phyloP scores from a whole-genome alignment of 2,797 vertebrate genomes.

The Carcharodon carcharias region DNA sequence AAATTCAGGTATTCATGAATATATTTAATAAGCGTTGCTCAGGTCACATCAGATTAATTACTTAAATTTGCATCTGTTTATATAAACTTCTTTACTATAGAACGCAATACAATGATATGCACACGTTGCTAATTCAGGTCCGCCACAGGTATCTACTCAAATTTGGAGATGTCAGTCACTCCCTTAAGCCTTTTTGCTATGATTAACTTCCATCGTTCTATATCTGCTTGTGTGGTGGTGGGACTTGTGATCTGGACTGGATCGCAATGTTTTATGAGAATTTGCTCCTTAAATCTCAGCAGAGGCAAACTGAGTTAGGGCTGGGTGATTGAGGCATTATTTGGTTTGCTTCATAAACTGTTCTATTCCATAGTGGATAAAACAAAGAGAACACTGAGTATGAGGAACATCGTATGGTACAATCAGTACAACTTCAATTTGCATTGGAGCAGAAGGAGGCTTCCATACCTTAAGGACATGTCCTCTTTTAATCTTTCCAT shows the following conservation, averaged over 20 bases:
- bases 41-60: neutral
- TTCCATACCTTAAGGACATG: neutral
- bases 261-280: neutral
- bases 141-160: neutral
- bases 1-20: neutral
- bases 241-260: neutral
- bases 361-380: neutral
- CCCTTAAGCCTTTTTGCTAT: neutral
- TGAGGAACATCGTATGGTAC: neutral
- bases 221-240: neutral
- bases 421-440: neutral
- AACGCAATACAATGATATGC: neutral
- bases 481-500: neutral
- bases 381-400: neutral
- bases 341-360: neutral
- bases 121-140: neutral
- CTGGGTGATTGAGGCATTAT: neutral
- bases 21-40: neutral
- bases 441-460: neutral
- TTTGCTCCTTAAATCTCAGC: neutral
- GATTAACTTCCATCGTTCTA: neutral
- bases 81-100: neutral
- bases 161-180: neutral
- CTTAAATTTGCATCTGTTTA: neutral
- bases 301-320: neutral